Evolutionary conservation across 1,140 invertebrate genomes (phyloP), one percentile per base, ranked within the genome.

Genomic region (Scaptomyza graminum): DNA sequence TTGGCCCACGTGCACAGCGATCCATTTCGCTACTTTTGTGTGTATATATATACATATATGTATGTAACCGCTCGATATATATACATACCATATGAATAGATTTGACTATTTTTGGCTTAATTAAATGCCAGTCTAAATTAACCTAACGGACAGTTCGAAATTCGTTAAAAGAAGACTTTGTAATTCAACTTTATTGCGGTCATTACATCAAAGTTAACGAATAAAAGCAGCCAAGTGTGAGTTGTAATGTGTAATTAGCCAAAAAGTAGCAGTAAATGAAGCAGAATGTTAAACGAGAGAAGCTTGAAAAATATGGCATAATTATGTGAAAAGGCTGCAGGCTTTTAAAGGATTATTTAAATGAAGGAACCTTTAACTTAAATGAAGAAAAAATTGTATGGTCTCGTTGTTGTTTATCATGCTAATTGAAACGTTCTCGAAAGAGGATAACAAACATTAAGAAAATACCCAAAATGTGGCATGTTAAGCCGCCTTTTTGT

Each of bases 51-150:
- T 16, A 28, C 16, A 15, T 18, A 43, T 47, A 28, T 18, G 18
- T 18, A 3, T 18, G 18, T 18, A 1, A 1, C 18, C 18, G 18
- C 18, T 18, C 18, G 18, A 18, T 54, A 47, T 74, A 18, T 63
- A n/a, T 52, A 44, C 41, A 7, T 41, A n/a, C 25, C n/a, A n/a
- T n/a, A n/a, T n/a, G n/a, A n/a, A 15, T 34, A 22, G 8, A 15
- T 72, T 72, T 73, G n/a, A n/a, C n/a, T 70, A 62, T 65, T 50
- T 31, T n/a, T n/a, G n/a, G 57, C 11, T 16, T 47, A 67, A 63
- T 72, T 50, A 73, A 76, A 60, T 75, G 75, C 52, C 79, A 65
- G 59, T 76, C 39, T 15, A 72, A 75, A 83, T 83, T 72, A 75
- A 72, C 54, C 67, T 65, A 65, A 72, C 18, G 67, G 80, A 51